A percentile compares a stretch with the other conserved stretches of the same genome.
Evolutionary conservation across 1,140 invertebrate genomes (phyloP).

Genomic region (Leptinotarsa defecta): DNA sequence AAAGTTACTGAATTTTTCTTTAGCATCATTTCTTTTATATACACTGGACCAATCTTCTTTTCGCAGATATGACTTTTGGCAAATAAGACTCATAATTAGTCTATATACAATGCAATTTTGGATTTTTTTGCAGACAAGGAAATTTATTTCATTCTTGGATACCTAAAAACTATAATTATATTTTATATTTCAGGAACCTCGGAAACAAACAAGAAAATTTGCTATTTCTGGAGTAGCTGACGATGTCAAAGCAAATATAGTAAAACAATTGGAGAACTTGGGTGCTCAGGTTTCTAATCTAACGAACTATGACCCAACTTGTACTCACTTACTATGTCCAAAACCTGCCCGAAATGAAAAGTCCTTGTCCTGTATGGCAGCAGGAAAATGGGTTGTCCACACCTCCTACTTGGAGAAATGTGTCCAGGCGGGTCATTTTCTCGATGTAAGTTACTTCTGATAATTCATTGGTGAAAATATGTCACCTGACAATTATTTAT

Average conservation of each 20-base stretch:
- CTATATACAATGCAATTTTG: too few relatives aligned
- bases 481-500: too few relatives aligned
- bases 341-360: slow-evolving; percentile 82
- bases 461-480: background rate
- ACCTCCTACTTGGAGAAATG: slow-evolving; percentile 75
- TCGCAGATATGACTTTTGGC: too few relatives aligned
- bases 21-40: too few relatives aligned
- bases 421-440: slow-evolving; percentile 65
- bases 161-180: background rate
- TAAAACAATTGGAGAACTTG: slow-evolving; percentile 56
- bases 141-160: too few relatives aligned
- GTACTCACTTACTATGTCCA: slow-evolving; percentile 79
- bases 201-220: slow-evolving; percentile 40
- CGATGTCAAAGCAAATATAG: slow-evolving; percentile 22
- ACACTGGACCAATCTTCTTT: too few relatives aligned
- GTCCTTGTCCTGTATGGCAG: slow-evolving; percentile 78
- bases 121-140: too few relatives aligned
- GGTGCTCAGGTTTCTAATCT: slow-evolving; percentile 70
- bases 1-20: too few relatives aligned
- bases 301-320: slow-evolving; percentile 66
- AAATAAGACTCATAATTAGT: too few relatives aligned
- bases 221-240: slow-evolving; percentile 49
- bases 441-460: slow-evolving; percentile 62
- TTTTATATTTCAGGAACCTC: slow-evolving; percentile 13
- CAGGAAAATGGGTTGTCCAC: slow-evolving; percentile 86